These are phyloP conservation scores for Brachypteracias leptosomus DNA, from an alignment of 2,113 vertebrate species.

Conservation along the genomic window DNA sequence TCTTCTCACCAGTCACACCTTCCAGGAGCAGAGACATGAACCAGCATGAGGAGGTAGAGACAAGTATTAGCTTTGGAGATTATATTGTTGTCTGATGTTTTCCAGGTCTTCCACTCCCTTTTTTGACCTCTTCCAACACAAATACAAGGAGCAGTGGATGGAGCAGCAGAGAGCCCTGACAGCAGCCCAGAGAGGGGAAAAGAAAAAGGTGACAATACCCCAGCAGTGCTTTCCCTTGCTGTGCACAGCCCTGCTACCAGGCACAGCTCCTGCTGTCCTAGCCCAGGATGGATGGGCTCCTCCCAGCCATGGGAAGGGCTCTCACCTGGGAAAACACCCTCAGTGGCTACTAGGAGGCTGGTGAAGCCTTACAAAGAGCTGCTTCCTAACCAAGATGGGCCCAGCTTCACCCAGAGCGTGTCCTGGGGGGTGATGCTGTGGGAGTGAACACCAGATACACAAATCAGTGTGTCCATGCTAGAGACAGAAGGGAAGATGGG, in stretches of 20 bases:
- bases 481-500: neutral
- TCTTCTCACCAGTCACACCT: neutral
- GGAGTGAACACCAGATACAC: neutral
- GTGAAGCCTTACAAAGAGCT: neutral
- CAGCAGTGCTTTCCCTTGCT: neutral
- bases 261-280: neutral
- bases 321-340: neutral
- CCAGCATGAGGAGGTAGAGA: neutral
- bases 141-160: constrained; percentile 82
- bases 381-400: neutral
- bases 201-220: constrained; percentile 69
- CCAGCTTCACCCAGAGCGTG: neutral
- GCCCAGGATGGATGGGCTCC: fast-evolving
- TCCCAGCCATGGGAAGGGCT: neutral
- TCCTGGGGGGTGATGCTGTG: neutral
- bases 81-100: neutral
- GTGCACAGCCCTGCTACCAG: neutral
- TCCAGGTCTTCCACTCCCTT: constrained; percentile 81
- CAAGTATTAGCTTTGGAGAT: neutral
- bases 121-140: constrained; percentile 82
- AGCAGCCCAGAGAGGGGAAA: neutral
- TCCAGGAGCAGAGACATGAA: neutral
- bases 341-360: neutral
- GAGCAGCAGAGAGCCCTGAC: constrained; percentile 76
- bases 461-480: neutral